Base-by-base conservation (phyloP, 2,888 invertebrate genomes). In the Sarcophaga subvicina region DNA sequence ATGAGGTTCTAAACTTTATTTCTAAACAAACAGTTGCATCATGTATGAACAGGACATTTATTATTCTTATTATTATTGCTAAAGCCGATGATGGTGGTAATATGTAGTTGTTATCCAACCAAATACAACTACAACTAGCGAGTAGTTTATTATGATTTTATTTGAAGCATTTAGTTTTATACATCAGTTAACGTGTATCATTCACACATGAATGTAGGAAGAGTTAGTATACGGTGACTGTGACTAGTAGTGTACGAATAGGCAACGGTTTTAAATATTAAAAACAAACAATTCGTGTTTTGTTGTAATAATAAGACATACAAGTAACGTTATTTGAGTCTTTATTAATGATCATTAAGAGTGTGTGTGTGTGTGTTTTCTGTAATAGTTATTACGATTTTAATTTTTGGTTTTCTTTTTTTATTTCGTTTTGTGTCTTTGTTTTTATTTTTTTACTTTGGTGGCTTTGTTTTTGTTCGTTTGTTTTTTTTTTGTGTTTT, bases 341-440 rank as follows among this genome's bases (percentile, higher is more conserved):
- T 54, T 69, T 83, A 49, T 62, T 63, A 80, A 83, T 79, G 80
- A 73, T 80, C 86, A 86, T 87, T 66, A 80, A 75, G 70, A 27
- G 69, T 71, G 62, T 71, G 73, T 83, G 64, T 72, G 76, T 8
- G 59, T 84, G 76, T 78, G 63, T 37, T 11, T 62, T 22, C 60
- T 62, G 73, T 20, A 62, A 62, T 8, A 20, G 80, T 83, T 78
- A 88, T 80, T 83, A 71, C 66, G 82, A 80, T 76, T 77, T 73
- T 70, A 73, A 66, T 25, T 80, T 81, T 62, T 77, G 67, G n/a
- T n/a, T 72, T 63, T 78, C 79, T 70, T 78, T 78, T 73, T 22
- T 22, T 22, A 22, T 22, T 22, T 75, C 67, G 60, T 77, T 76
- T 76, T 66, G 64, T 76, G 69, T 73, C 54, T 64, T 75, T 78